Percentiles rank a stretch among this genome's conserved stretches.
phyloP scores from a whole-genome alignment of 2,888 invertebrate species.

The Drosophila acutilabella region DNA sequence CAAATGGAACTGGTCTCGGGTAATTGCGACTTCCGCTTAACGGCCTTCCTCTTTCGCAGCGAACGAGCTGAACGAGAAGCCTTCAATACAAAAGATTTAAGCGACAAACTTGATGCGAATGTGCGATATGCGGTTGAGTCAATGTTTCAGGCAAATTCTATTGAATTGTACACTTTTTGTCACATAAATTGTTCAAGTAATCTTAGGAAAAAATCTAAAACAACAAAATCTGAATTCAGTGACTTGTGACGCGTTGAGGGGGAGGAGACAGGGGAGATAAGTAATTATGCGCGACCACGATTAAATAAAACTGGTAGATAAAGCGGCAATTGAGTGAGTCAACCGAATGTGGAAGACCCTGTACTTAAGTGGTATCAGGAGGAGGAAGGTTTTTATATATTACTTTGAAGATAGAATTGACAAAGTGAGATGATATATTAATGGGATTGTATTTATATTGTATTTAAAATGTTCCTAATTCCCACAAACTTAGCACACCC shows the following conservation, averaged over 20 bases:
- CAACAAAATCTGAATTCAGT: conserved; percentile 41
- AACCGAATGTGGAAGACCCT: too few relatives aligned
- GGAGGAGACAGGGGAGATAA: not conserved
- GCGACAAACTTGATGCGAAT: conserved; percentile 62
- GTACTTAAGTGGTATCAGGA: too few relatives aligned
- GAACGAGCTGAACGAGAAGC: conserved; percentile 43
- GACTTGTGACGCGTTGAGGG: conserved; percentile 41
- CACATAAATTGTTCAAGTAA: conserved; percentile 38
- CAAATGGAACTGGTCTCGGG: conserved; percentile 31
- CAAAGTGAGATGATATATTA: too few relatives aligned
- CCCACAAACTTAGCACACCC: not conserved
- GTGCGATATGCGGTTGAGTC: conserved; percentile 36
- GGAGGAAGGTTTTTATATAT: too few relatives aligned
- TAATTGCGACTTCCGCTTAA: conserved; percentile 61
- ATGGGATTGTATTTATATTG: too few relatives aligned
- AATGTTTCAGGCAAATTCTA: conserved; percentile 34
- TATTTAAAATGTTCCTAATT: not conserved
- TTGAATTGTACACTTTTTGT: conserved; percentile 52
- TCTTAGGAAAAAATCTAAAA: conserved; percentile 34
- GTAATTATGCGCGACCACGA: conserved; percentile 48
- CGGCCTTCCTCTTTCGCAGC: conserved; percentile 56
- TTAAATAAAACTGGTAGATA: conserved; percentile 15
- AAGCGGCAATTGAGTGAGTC: too few relatives aligned
- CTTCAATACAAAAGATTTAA: conserved; percentile 62
- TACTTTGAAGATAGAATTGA: too few relatives aligned